A percentile compares a stretch with the other conserved stretches of the same genome.
Conservation (phyloP, 1,140 invertebrate species). For the Acarapis woodi region DNA sequence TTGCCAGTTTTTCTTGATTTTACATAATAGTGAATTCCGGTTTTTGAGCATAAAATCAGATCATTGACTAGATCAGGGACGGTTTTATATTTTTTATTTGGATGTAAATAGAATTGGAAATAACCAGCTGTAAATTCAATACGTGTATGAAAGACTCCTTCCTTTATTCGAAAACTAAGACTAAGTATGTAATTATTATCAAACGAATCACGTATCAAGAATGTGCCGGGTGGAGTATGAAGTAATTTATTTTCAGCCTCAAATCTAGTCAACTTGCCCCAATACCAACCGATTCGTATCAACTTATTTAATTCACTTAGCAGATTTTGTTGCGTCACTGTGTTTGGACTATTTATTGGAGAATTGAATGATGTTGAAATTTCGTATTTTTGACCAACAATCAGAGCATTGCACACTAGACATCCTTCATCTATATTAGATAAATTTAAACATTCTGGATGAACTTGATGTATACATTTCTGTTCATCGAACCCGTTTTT, state of each 20-base stretch:
- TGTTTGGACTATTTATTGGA: not conserved
- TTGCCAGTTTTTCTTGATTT: conserved; percentile 28
- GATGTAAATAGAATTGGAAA: conserved; percentile 42
- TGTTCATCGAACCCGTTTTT: no score
- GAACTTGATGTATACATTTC: no score
- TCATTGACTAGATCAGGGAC: conserved; percentile 36
- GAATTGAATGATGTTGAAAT: no score
- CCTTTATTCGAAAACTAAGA: conserved; percentile 74
- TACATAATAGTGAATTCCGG: conserved; percentile 40
- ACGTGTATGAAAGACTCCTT: conserved; percentile 64
- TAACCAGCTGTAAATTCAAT: conserved; percentile 92
- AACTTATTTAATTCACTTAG: not conserved
- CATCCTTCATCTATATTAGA: not conserved
- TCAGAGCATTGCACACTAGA: not conserved
- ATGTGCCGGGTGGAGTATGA: conserved; percentile 64
- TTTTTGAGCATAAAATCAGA: conserved; percentile 32
- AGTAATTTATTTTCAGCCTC: conserved; percentile 75
- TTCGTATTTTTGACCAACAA: no score
- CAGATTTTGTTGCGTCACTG: no score
- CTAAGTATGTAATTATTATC: conserved; percentile 93
- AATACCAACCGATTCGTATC: conserved; percentile 47
- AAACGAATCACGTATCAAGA: conserved; percentile 79
- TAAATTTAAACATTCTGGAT: not conserved
- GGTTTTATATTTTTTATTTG: conserved; percentile 22
- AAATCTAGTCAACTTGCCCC: conserved; percentile 78